Percentiles rank a stretch among this genome's conserved stretches.
Conservation (phyloP, 2,113 vertebrate genomes). For the Planiliza haematocheilus region DNA sequence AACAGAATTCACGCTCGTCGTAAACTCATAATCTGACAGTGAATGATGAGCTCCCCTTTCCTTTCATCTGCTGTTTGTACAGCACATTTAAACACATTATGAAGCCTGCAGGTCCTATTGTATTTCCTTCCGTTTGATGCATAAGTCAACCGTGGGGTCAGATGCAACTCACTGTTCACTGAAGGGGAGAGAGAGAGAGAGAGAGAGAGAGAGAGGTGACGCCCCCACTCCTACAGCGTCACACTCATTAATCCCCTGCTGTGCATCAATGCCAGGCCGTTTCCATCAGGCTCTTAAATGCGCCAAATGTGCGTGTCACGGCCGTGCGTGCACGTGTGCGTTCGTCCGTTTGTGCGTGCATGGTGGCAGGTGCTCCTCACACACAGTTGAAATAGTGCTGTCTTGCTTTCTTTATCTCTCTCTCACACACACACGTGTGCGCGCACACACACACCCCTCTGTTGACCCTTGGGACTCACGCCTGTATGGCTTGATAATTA, state of each 20-base stretch:
- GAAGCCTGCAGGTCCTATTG: neutral
- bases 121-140: neutral
- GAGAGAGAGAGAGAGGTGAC: constrained; percentile 2
- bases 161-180: constrained; percentile 31
- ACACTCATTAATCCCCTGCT: constrained; percentile 67
- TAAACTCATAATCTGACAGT: neutral
- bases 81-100: neutral
- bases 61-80: neutral
- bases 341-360: constrained; percentile 52
- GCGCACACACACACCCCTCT: constrained; percentile 28
- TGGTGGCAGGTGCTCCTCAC: constrained; percentile 63
- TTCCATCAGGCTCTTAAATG: constrained; percentile 63
- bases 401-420: constrained; percentile 23
- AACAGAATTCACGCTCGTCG: no score
- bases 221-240: constrained; percentile 38
- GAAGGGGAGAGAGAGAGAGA: constrained; percentile 13
- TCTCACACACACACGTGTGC: constrained; percentile 20
- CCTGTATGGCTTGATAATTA: constrained; percentile 79
- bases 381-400: constrained; percentile 50
- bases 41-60: constrained; percentile 1
- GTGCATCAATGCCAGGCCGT: constrained; percentile 64
- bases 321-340: neutral
- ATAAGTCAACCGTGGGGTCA: constrained; percentile 11
- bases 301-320: constrained; percentile 51
- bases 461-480: constrained; percentile 71